Percentiles rank a stretch among this genome's conserved stretches.
Evolutionary conservation across 1,140 invertebrate species (phyloP).

Genomic region (Drosophila bipectinata): DNA sequence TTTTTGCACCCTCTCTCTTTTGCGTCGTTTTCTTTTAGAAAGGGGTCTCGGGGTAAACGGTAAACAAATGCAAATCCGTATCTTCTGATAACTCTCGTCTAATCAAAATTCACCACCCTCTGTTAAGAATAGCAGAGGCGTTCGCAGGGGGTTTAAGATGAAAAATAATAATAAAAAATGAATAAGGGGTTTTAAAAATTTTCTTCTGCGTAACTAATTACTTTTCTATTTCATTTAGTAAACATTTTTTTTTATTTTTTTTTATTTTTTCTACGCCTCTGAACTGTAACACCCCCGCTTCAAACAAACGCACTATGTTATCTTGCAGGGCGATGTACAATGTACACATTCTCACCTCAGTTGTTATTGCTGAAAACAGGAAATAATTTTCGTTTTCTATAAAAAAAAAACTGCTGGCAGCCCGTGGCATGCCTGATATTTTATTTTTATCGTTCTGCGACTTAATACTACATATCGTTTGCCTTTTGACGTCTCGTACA

Average conservation of each 20-base stretch:
- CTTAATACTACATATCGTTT: conserved; percentile 41
- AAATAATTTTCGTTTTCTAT: conserved; percentile 68
- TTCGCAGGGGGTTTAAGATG: background rate
- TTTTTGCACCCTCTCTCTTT: conserved; percentile 2
- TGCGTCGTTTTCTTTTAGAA: conserved; percentile 24
- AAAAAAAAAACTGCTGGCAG: conserved; percentile 39
- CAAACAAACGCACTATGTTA: conserved; percentile 27
- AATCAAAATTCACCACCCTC: conserved; percentile 18
- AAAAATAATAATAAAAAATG: background rate
- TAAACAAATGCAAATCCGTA: conserved; percentile 43
- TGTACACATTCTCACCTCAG: conserved; percentile 16
- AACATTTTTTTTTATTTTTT: too few relatives aligned
- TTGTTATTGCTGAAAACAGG: conserved; percentile 56
- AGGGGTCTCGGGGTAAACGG: conserved; percentile 17
- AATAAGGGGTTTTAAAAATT: too few relatives aligned
- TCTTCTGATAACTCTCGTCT: conserved; percentile 7
- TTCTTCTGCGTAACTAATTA: too few relatives aligned
- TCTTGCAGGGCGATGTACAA: conserved; percentile 14
- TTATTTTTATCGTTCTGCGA: conserved; percentile 50
- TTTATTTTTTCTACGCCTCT: background rate
- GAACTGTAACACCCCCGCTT: conserved; percentile 5
- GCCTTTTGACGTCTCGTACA: conserved; percentile 46
- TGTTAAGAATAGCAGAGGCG: conserved; percentile 5
- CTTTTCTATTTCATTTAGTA: background rate
- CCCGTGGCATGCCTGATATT: conserved; percentile 42